Evolutionary conservation across 2,888 invertebrate genomes (phyloP), one percentile per base, ranked within the genome.

Genomic region (Napeogenes sylphis): DNA sequence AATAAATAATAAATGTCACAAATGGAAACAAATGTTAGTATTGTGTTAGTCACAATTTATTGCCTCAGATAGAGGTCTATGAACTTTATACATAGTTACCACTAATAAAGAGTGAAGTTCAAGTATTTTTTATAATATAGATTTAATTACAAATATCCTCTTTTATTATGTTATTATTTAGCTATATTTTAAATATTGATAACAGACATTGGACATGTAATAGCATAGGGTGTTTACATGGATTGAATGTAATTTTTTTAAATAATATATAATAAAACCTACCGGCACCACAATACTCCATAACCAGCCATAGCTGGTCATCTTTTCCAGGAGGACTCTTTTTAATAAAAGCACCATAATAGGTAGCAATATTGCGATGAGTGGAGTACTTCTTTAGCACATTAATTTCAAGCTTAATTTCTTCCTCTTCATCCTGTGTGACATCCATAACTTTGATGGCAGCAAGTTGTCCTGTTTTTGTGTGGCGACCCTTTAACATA

Each of bases 371-470:
- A 91, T 99, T 99, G 79, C 99, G 95, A 91, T 99, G 99, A 91
- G 98, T 97, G 68, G 98, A 98, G 91, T 97, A 98, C 93, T 97
- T 99, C 91, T 99, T 99, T 76, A 99, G 93, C 76, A 99, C 99
- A 92, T 99, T 99, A 77, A 99, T 99, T 93, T 99, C 99, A 79
- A 99, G 92, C 89, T 99, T 99, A 75, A 99, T 99, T 92, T 99
- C 99, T 91, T 99, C 99, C 84, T 99, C 99, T 89, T 99, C 99
- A 85, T 99, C 99, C 93, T 99, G 99, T 74, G 99, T 99, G 79
- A 99, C 99, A 90, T 99, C 99, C 99, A 99, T 99, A 83, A 99
- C 99, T 93, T 99, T 99, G 91, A 99, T 99, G 87, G 99, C 99
- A 73, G 99, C 99, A 92, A 99, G 93, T 91, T 99, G 99, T 72